Evolutionary conservation across 2,797 vertebrate species (phyloP).

Genomic region (Gymnoscopelus braueri): DNA sequence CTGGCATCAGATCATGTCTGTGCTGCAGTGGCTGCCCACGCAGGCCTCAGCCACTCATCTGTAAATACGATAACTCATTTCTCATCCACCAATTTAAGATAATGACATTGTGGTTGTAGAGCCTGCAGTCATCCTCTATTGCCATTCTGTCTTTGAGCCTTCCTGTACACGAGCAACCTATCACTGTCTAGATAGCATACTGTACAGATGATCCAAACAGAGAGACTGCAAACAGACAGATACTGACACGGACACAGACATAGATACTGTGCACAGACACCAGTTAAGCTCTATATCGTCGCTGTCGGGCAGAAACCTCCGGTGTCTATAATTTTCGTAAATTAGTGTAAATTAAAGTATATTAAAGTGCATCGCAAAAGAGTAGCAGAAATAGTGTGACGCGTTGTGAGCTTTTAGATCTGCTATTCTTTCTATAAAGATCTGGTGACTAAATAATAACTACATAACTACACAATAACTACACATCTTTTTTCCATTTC

Average conservation of each 20-base stretch:
- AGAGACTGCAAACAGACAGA: constrained; percentile 2
- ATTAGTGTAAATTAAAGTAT: no score
- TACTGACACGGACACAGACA: constrained; percentile 1
- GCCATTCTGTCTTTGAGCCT: not conserved
- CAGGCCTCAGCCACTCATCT: constrained; percentile 17
- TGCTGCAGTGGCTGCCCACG: constrained; percentile 16
- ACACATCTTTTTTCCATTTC: no score
- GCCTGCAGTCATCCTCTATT: constrained; percentile 19
- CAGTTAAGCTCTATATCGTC: no score
- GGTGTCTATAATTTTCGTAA: no score
- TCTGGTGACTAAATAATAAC: no score
- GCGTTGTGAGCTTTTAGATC: no score
- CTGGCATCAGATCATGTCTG: constrained; percentile 32
- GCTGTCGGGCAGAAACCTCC: no score
- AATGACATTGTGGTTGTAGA: constrained; percentile 26
- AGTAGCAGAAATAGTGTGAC: no score
- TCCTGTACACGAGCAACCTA: constrained; percentile 4
- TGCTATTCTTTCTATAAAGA: no score
- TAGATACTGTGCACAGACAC: not conserved
- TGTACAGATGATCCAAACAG: not conserved
- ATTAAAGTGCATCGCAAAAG: no score
- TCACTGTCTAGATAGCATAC: constrained; percentile 5
- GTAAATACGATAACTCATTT: constrained; percentile 34
- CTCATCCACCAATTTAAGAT: constrained; percentile 28
- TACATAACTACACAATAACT: no score